phyloP scores from a whole-genome alignment of 2,888 invertebrate species.

The Caenorhabditis macrosperma region DNA sequence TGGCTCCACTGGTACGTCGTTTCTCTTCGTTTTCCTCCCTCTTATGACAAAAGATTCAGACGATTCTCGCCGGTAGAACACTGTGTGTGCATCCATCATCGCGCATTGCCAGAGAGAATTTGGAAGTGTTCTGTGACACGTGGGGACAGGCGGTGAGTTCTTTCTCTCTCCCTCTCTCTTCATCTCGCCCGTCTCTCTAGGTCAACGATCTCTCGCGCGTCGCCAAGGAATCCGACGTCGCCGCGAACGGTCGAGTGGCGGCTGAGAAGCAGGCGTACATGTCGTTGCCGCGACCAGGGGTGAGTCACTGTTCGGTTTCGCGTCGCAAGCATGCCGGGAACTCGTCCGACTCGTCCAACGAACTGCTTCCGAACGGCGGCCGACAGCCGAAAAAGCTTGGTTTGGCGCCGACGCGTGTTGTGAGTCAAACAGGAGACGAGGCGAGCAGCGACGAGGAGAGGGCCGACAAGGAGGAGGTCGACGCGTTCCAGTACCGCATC shows the following conservation, averaged over 20 bases:
- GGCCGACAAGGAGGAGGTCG: slow-evolving; percentile 59
- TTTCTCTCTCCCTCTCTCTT: not conserved
- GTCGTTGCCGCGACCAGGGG: slow-evolving; percentile 94
- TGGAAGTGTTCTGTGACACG: slow-evolving; percentile 85
- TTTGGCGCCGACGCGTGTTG: slow-evolving; percentile 38
- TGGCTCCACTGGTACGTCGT: slow-evolving; percentile 88
- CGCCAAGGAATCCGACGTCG: slow-evolving; percentile 79
- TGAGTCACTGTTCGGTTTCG: slow-evolving; percentile 81
- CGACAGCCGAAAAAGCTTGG: slow-evolving; percentile 45
- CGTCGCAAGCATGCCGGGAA: slow-evolving; percentile 25
- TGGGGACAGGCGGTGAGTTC: slow-evolving; percentile 84
- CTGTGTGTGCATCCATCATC: slow-evolving; percentile 92
- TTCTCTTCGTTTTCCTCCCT: not conserved
- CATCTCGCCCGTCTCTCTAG: no score
- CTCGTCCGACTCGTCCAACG: slow-evolving; percentile 42
- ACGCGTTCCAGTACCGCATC: slow-evolving; percentile 76
- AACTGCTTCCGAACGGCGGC: slow-evolving; percentile 50
- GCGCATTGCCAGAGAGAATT: slow-evolving; percentile 95
- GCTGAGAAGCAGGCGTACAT: slow-evolving; percentile 89
- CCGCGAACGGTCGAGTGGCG: slow-evolving; percentile 78
- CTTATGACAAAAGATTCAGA: slow-evolving; percentile 80
- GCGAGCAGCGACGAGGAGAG: slow-evolving; percentile 45
- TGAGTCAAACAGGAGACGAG: slow-evolving; percentile 59
- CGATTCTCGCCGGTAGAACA: slow-evolving; percentile 93
- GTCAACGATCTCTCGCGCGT: slow-evolving; percentile 85